Base-by-base conservation (phyloP, 2,113 vertebrate species). In the Accipiter virgatus region DNA sequence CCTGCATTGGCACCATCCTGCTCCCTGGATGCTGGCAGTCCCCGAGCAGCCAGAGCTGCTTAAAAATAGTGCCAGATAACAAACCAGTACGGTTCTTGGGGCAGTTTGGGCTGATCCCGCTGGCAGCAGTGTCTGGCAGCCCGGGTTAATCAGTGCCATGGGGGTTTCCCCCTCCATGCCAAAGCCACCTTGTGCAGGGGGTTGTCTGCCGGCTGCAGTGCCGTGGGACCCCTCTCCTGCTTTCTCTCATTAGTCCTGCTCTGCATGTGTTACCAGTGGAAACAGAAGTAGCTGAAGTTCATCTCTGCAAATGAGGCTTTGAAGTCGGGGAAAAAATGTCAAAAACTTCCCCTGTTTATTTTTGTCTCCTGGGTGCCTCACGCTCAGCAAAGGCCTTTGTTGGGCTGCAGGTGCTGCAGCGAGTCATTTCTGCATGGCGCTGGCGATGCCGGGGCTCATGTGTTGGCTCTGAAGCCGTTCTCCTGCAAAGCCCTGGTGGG, bases 401-500 rank as follows among this genome's bases (percentile, higher is more conserved):
- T 22, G 67, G 58, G 38, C 47, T n/a, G 32, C 32, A 10, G 32
- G 38, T n/a, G 40, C 47, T 5, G 81, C 32, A 22, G 55, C 1
- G 2, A 38, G 27, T 27, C 1, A 2, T 11, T 63, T 27, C 29
- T 6, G 1, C 18, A 11, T 1, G 17, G 71, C 0, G 3, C n/a
- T 40, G 71, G 61, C 0, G 6, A 14, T 40, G n/a, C 61, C 1
- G 2, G 42, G 11, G 27, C n/a, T 40, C 1, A 1, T 29, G 42
- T 58, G n/a, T n/a, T 1, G 1, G 61, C n/a, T 53, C 38, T 4
- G 11, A 43, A 72, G 36, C 43, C 13, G 22, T 59, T 48, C 7
- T 26, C 55, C 47, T 1, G 3, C 56, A 63, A 32, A 53, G 48
- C 43, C 31, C 62, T 50, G 43, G 2, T 31, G 52, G 19, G n/a